Base-by-base conservation (phyloP, 53 echinoderm and acorn worm species). In the Astropecten irregularis region DNA sequence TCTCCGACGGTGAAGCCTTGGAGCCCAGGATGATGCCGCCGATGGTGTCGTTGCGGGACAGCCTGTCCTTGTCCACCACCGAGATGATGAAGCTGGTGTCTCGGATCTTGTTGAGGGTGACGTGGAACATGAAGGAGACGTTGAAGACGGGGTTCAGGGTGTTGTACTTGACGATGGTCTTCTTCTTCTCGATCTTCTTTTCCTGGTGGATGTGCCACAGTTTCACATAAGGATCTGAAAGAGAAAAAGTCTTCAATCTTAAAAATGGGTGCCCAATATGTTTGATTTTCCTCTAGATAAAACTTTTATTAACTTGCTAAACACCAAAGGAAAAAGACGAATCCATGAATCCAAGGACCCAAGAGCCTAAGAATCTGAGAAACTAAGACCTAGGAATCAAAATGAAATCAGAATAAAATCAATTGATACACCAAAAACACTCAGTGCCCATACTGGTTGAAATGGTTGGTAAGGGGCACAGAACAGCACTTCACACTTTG, bases 111-210 rank as follows among this genome's bases (percentile, higher is more conserved):
- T 92, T 90, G 50, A 99, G 82, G 10, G 90, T 87, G 73, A 99
- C 91, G 54, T 92, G 85, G 83, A 99, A 99, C 49, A 99, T 87
- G 67, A 99, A 99, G 66, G 92, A 94, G 57, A 94, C 94, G 39
- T 97, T 97, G 88, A 89, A 97, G 61, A 97, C 89, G 2, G 99
- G 99, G 49, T 94, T 97, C 60, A 97, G 88, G 50, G 93, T 90
- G 92, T 90, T 88, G 84, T 99, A 95, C 59, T 99, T 99, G 62
- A 94, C 49, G 2, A 85, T 69, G 0, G 99, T 99, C 76, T 99
- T 99, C 86, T 92, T 94, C 89, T 97, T 97, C 86, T 97, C 99
- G 8, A 97, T 68, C 47, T 92, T 91, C 59, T 97, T 97, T 13
- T 89, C 94, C 69, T 94, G 92, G 84, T 85, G 88, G 73, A 94